Conservation (phyloP, 1,140 invertebrate genomes). For the Drepana arcuata region DNA sequence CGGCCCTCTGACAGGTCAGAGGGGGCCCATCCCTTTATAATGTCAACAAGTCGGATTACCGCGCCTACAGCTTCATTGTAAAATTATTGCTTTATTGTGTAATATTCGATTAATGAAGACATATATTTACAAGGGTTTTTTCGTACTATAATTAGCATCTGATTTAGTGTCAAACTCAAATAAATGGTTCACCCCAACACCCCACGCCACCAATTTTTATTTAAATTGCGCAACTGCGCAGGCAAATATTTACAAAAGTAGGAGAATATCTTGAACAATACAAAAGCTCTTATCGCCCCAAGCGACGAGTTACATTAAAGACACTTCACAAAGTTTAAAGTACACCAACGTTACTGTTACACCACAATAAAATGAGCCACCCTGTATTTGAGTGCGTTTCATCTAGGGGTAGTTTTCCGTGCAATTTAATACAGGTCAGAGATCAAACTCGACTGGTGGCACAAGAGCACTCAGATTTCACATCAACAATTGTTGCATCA, state of each 20-base stretch:
- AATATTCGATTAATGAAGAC: no score
- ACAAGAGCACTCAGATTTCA: constrained; percentile 29
- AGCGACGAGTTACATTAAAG: constrained; percentile 56
- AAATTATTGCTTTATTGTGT: no score
- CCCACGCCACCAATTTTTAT: no score
- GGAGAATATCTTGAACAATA: constrained; percentile 51
- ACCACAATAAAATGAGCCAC: constrained; percentile 31
- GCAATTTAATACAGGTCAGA: constrained; percentile 16
- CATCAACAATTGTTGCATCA: constrained; percentile 31
- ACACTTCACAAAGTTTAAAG: constrained; percentile 58
- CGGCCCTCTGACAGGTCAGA: not conserved
- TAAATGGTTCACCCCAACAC: no score
- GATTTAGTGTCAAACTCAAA: no score
- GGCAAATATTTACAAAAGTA: constrained; percentile 47
- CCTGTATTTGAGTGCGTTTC: constrained; percentile 7
- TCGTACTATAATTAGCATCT: no score
- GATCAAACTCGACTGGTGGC: constrained; percentile 24
- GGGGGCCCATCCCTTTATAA: constrained; percentile 5
- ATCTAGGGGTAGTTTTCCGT: constrained; percentile 3
- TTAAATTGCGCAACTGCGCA: no score
- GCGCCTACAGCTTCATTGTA: not conserved
- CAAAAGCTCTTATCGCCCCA: constrained; percentile 51
- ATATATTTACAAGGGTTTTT: no score
- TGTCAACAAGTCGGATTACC: constrained; percentile 16
- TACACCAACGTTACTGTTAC: constrained; percentile 31